A percentile compares a stretch with the other conserved stretches of the same genome.
These are phyloP conservation scores for Linyphia triangularis DNA, from an alignment of 2,888 invertebrate species.

Conservation along the genomic window DNA sequence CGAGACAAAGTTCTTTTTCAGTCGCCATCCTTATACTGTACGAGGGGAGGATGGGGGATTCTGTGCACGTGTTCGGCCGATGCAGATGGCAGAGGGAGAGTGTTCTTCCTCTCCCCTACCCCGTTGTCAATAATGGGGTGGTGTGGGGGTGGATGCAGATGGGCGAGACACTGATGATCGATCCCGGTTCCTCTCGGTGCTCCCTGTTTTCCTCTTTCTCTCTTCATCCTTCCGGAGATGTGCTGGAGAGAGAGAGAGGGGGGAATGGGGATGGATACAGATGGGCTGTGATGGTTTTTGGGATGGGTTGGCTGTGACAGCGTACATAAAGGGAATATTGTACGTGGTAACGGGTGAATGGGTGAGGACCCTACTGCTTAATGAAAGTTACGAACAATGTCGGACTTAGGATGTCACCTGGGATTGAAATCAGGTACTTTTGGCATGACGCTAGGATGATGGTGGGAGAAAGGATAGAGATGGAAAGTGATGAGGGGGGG, in stretches of 20 bases:
- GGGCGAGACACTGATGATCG: constrained; percentile 63
- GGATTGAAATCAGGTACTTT: no score
- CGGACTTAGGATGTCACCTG: no score
- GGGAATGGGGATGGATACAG: constrained; percentile 4
- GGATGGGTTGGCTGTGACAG: not conserved
- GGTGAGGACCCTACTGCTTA: no score
- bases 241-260: not conserved
- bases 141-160: constrained; percentile 32
- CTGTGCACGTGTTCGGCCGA: not conserved
- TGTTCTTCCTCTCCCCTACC: not conserved
- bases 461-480: not conserved
- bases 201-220: not conserved
- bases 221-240: constrained; percentile 15
- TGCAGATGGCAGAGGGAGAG: not conserved
- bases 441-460: no score
- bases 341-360: no score
- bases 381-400: no score
- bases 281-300: constrained; percentile 1
- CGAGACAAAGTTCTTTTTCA: not conserved
- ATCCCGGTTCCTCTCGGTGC: constrained; percentile 28
- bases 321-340: no score
- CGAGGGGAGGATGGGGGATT: not conserved
- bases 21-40: not conserved
- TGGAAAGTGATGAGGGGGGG: not conserved
- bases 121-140: not conserved